phyloP scores from a whole-genome alignment of 2,888 invertebrate species.

The Drosophila engyochracea region DNA sequence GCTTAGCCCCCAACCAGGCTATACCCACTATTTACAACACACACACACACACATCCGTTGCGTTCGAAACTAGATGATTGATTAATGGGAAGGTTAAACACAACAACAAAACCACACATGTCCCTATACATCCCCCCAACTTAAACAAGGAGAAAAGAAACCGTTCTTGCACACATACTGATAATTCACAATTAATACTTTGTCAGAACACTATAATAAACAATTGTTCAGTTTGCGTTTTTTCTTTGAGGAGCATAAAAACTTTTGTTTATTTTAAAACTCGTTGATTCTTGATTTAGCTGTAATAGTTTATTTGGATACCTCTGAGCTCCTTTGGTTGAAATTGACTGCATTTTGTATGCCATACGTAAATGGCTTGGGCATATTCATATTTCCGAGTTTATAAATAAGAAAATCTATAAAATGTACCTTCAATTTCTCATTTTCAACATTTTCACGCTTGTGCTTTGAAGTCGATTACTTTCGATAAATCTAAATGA shows the following conservation, averaged over 20 bases:
- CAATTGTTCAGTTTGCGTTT: slow-evolving; percentile 62
- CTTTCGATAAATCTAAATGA: no score
- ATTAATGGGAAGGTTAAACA: slow-evolving; percentile 70
- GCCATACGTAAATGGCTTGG: not conserved
- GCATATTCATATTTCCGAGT: not conserved
- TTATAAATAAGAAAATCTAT: no score
- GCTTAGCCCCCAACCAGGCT: not conserved
- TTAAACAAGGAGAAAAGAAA: not conserved
- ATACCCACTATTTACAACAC: not conserved
- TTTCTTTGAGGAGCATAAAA: slow-evolving; percentile 44
- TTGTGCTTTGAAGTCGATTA: no score
- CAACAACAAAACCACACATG: not conserved
- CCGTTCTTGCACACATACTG: not conserved
- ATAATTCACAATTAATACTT: not conserved
- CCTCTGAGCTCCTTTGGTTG: not conserved
- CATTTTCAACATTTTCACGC: not conserved
- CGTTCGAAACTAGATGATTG: slow-evolving; percentile 79
- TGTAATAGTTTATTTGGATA: not conserved
- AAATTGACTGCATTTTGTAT: not conserved
- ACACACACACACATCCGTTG: slow-evolving; percentile 32
- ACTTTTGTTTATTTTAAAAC: no score
- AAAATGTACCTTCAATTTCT: not conserved
- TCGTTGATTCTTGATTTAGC: not conserved
- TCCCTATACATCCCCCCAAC: not conserved
- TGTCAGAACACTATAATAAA: slow-evolving; percentile 50